Evolutionary conservation across 2,113 vertebrate genomes (phyloP), one percentile per base, ranked within the genome.

Genomic region (Alectura lathami): DNA sequence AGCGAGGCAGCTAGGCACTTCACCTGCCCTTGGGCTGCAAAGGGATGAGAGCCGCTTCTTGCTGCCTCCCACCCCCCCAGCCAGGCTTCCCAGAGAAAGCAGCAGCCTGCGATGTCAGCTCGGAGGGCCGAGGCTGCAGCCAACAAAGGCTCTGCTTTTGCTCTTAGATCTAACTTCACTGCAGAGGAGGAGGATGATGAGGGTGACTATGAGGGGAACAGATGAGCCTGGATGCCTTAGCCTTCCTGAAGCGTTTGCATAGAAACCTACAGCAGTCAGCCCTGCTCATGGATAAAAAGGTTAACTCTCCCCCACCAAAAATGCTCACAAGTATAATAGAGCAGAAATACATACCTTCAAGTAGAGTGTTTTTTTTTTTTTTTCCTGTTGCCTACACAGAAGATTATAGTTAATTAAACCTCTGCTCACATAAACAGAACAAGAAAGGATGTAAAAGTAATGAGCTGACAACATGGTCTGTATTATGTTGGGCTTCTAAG

Each of bases 401-500:
- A 97, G 94, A 97, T 98, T 97, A 98, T 88, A 97, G 98, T 98
- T 98, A 98, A 98, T 98, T 98, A 98, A 98, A 97, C 97, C 96
- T 95, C 96, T 97, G 94, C 96, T 97, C 96, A 96, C 94, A 98
- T 98, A 98, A 98, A 98, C 97, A 97, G 97, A 97, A 98, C 95
- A 97, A 97, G 97, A 97, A 97, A 97, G 96, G 93, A 98, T 98
- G 96, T 98, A 97, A 98, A 98, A 98, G 97, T 97, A 98, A 98
- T 98, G 98, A 98, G 97, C 97, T 98, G 98, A 98, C 97, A 98
- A 97, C 97, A 96, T 51, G 27, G 94, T 96, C 97, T 97, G 97
- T 97, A 96, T 97, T 97, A 97, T 97, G 94, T 42, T 91, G 97
- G 96, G 96, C 97, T 97, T 97, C 97, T 97, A 97, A 96, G 97